Percentiles rank a stretch among this genome's conserved stretches.
These are phyloP conservation scores for Bos javanicus DNA, from an alignment of 2,113 vertebrate genomes.

Conservation along the genomic window DNA sequence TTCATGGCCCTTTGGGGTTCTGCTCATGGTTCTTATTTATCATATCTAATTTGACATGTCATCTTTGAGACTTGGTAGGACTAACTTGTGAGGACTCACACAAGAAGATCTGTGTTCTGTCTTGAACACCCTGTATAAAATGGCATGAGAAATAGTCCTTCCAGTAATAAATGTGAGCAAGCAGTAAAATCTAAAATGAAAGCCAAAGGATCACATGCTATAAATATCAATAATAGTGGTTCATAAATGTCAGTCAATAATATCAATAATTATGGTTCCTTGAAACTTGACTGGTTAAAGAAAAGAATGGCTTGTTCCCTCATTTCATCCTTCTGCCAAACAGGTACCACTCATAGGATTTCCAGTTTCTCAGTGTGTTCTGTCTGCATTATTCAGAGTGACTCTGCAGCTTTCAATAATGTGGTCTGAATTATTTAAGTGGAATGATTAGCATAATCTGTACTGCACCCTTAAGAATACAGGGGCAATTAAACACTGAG, in stretches of 20 bases:
- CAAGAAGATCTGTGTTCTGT: background rate
- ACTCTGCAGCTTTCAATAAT: slow-evolving; percentile 9
- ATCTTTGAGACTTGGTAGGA: background rate
- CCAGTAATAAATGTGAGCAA: background rate
- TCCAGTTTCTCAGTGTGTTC: background rate
- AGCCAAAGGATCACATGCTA: background rate
- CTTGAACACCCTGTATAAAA: background rate
- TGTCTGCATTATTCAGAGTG: background rate
- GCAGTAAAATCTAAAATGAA: slow-evolving; percentile 1
- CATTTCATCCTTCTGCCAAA: background rate
- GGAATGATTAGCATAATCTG: slow-evolving; percentile 37
- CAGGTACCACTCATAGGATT: background rate
- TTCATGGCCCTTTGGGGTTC: background rate
- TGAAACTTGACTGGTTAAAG: background rate
- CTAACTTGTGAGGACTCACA: background rate
- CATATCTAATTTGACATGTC: background rate
- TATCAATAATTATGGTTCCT: background rate
- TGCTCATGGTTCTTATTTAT: background rate
- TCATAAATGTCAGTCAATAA: background rate
- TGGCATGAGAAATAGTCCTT: background rate
- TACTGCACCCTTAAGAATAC: slow-evolving; percentile 47
- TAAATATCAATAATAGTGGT: background rate
- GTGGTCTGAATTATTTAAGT: slow-evolving; percentile 52
- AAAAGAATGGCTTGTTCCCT: background rate
- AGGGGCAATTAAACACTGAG: slow-evolving; percentile 36